Evolutionary conservation across 2,797 vertebrate species (phyloP), one percentile per base, ranked within the genome.

Genomic region (Eospalax fontanierii): DNA sequence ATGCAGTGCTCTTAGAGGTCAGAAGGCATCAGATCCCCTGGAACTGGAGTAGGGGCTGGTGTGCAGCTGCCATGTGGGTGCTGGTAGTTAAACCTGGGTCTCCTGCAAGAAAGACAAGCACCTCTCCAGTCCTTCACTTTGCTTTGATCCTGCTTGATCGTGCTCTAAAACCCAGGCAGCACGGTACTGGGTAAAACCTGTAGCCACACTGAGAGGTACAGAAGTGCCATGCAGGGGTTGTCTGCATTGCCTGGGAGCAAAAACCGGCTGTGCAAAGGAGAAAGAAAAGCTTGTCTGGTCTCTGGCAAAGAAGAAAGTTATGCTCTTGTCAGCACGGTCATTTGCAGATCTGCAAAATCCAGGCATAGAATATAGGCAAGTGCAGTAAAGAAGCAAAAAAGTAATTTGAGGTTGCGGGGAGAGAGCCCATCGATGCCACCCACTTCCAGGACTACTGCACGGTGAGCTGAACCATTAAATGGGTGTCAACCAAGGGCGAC

Each of bases 271-370:
- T 46, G 30, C 61, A 78, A 65, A 10, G 54, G 38, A 79, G 70
- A 91, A 6, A 87, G 46, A 93, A 95, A 89, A 89, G 18, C 9
- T 76, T 89, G 40, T 81, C 96, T 78, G 80, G 14, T 78, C 6
- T 88, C 66, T 63, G 54, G 28, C 54, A 94, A 94, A 79, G 46
- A 87, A 95, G 38, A 91, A 83, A 83, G 61, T 46, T 50, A 3
- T 71, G 80, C 66, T 81, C 89, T 74, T 68, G 43, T 70, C 87
- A 57, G 70, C 54, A 70, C 87, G 89, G 84, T 68, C 33, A 92
- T 93, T 82, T 96, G 4, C 74, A 93, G 74, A 93, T 82, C 65
- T 93, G 46, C 84, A 96, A 93, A 94, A 85, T 66, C 35, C 80
- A 35, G 68, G 22, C 33, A 57, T 87, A 86, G 94, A 70, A 91